phyloP scores from a whole-genome alignment of 2,113 vertebrate species.

The Benitochromis conjunctus region DNA sequence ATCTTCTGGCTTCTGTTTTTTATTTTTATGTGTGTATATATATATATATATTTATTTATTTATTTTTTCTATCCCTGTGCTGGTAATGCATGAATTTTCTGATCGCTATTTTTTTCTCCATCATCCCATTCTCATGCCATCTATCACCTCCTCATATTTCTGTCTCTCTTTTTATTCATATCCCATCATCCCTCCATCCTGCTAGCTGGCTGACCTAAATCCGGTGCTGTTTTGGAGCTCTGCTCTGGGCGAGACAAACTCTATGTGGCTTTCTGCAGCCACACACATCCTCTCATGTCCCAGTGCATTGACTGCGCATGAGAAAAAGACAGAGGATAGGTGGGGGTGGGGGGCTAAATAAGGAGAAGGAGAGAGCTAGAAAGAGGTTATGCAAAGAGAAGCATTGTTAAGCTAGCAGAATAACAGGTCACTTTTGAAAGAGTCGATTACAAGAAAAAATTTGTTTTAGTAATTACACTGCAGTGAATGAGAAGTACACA shows the following conservation, averaged over 20 bases:
- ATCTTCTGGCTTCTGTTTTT: neutral
- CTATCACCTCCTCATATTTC: conserved; percentile 41
- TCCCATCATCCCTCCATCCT: conserved; percentile 48
- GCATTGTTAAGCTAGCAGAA: neutral
- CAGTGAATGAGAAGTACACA: neutral
- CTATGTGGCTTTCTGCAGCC: conserved; percentile 40
- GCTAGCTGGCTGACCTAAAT: conserved; percentile 73
- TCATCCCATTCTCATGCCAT: conserved; percentile 13
- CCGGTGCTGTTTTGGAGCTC: conserved; percentile 52
- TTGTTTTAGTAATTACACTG: neutral
- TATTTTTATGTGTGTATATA: neutral
- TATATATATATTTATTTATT: neutral
- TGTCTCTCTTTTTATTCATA: conserved; percentile 43
- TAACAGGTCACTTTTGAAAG: neutral
- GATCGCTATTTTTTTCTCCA: neutral
- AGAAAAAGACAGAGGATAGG: conserved; percentile 6
- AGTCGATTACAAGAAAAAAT: neutral
- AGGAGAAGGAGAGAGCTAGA: neutral
- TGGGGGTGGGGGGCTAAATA: neutral
- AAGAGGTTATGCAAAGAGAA: neutral
- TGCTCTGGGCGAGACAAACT: conserved; percentile 55
- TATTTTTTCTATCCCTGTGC: neutral
- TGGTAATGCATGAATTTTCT: neutral
- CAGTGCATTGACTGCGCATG: conserved; percentile 37
- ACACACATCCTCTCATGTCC: conserved; percentile 53